A percentile compares a stretch with the other conserved stretches of the same genome.
phyloP scores from a whole-genome alignment of 1,140 invertebrate genomes.

The Goniozus legneri region DNA sequence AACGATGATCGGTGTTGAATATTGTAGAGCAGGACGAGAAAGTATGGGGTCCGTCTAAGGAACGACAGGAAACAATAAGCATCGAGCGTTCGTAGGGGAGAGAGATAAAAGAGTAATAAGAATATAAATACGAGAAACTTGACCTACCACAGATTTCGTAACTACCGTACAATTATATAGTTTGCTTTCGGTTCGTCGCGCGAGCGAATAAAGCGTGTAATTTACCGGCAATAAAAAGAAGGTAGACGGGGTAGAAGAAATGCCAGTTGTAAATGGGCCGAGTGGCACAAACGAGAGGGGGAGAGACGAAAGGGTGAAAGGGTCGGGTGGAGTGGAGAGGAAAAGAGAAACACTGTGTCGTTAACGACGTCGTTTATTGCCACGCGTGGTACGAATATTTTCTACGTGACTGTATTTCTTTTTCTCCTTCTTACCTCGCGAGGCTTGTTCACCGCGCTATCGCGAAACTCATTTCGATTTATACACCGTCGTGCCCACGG shows the following conservation, averaged over 20 bases:
- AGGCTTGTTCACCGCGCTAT: too few relatives aligned
- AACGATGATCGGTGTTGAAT: too few relatives aligned
- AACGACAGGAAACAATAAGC: too few relatives aligned
- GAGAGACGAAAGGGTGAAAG: conserved; percentile 3
- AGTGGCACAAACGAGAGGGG: not conserved
- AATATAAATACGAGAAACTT: conserved; percentile 18
- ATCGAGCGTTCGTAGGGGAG: too few relatives aligned
- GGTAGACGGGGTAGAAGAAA: conserved; percentile 21
- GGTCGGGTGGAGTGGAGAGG: not conserved
- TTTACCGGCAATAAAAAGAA: conserved; percentile 51
- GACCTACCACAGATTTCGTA: conserved; percentile 45
- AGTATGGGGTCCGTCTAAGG: too few relatives aligned
- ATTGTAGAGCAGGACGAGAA: too few relatives aligned
- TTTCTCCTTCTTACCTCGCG: too few relatives aligned
- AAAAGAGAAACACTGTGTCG: conserved; percentile 25
- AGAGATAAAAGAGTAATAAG: too few relatives aligned
- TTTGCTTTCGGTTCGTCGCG: conserved; percentile 36
- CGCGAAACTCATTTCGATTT: too few relatives aligned
- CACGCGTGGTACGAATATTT: conserved; percentile 45
- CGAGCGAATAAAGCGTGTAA: conserved; percentile 47
- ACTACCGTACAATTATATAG: conserved; percentile 42
- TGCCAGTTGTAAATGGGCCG: not conserved
- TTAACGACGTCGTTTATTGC: conserved; percentile 53
- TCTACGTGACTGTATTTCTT: too few relatives aligned
- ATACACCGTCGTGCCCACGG: too few relatives aligned